These are phyloP conservation scores for Helicolenus hilgendorfi DNA, from an alignment of 2,797 vertebrate species.

Conservation along the genomic window DNA sequence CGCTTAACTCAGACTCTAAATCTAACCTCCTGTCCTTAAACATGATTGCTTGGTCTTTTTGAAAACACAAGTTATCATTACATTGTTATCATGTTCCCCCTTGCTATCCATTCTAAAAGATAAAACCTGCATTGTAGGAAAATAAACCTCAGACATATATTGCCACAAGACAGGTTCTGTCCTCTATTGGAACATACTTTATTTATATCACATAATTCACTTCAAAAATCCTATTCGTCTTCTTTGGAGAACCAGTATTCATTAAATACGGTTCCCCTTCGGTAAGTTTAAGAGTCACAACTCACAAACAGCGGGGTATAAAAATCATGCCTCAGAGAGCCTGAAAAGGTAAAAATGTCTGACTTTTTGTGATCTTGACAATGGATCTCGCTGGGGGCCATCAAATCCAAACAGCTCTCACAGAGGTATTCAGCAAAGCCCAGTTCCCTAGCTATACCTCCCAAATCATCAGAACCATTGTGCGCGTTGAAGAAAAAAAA, in stretches of 20 bases:
- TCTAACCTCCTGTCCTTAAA: background rate
- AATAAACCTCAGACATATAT: background rate
- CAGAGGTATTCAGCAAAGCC: slow-evolving; percentile 52
- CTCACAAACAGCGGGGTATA: slow-evolving; percentile 62
- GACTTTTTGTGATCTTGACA: slow-evolving; percentile 70
- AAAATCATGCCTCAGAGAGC: slow-evolving; percentile 59
- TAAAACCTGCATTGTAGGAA: slow-evolving; percentile 12
- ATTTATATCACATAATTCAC: slow-evolving; percentile 55
- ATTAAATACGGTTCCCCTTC: slow-evolving; percentile 66
- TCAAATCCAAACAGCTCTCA: slow-evolving; percentile 65
- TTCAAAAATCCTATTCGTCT: slow-evolving; percentile 17
- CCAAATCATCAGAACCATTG: slow-evolving; percentile 38
- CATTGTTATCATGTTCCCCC: background rate
- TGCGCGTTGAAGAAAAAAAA: background rate
- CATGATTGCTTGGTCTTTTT: background rate
- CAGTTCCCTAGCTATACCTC: slow-evolving; percentile 7
- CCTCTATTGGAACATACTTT: slow-evolving; percentile 22
- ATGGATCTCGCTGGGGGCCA: slow-evolving; percentile 50
- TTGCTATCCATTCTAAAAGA: background rate
- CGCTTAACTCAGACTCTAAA: slow-evolving; percentile 33
- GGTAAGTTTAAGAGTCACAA: slow-evolving; percentile 59
- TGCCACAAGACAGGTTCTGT: slow-evolving; percentile 31
- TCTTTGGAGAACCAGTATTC: slow-evolving; percentile 43
- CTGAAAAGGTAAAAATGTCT: slow-evolving; percentile 51
- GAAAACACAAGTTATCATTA: background rate